These are phyloP conservation scores for Bombus soroeensis DNA, from an alignment of 1,140 invertebrate genomes.

Conservation along the genomic window DNA sequence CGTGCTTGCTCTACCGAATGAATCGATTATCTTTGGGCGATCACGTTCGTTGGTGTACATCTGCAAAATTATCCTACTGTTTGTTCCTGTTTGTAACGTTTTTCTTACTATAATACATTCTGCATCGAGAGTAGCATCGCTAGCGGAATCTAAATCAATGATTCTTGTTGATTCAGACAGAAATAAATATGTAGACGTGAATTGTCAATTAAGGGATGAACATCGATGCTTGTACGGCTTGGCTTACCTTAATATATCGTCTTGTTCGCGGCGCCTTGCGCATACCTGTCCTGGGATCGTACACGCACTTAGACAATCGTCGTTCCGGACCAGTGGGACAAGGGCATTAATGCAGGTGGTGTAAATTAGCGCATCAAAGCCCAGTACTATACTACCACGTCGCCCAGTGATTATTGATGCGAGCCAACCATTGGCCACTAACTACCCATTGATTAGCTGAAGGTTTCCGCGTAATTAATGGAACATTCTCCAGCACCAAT, in stretches of 20 bases:
- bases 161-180: too few relatives aligned
- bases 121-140: neutral
- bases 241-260: slow-evolving; percentile 53
- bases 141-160: too few relatives aligned
- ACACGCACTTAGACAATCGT: slow-evolving; percentile 65
- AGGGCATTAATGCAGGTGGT: slow-evolving; percentile 70
- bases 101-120: neutral
- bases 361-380: slow-evolving; percentile 80
- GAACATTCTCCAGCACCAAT: slow-evolving; percentile 65
- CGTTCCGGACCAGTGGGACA: slow-evolving; percentile 63
- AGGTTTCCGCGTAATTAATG: slow-evolving; percentile 80
- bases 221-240: slow-evolving; percentile 26
- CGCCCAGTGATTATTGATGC: slow-evolving; percentile 78
- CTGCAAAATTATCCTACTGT: neutral
- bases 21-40: neutral
- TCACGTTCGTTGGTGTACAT: neutral
- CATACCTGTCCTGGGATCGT: slow-evolving; percentile 39
- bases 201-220: slow-evolving; percentile 4
- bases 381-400: slow-evolving; percentile 61
- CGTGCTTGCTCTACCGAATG: neutral
- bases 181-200: neutral
- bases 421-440: slow-evolving; percentile 78
- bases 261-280: slow-evolving; percentile 38
- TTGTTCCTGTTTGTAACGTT: neutral
- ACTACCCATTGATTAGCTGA: slow-evolving; percentile 80